Percentiles rank a stretch among this genome's conserved stretches.
Conservation (phyloP, 2,113 vertebrate genomes). For the Promerops cafer region DNA sequence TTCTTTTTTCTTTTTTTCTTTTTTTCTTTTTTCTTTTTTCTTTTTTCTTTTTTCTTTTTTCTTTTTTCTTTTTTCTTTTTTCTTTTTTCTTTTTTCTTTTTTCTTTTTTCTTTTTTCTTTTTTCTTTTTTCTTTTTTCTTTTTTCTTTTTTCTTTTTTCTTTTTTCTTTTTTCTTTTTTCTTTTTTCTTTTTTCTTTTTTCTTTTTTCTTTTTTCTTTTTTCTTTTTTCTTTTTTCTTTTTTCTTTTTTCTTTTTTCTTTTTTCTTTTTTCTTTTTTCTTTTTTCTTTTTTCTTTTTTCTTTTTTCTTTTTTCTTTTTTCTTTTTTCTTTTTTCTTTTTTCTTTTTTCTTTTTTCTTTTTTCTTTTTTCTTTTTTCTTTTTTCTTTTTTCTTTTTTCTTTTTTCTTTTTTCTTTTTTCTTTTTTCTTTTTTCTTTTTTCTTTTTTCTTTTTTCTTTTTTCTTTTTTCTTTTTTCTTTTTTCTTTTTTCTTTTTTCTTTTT, state of each 20-base stretch:
- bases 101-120: accelerated
- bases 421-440: no score
- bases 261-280: no score
- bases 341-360: no score
- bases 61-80: no score
- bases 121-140: neutral
- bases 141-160: no score
- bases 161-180: no score
- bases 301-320: neutral
- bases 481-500: no score
- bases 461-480: neutral
- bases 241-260: no score
- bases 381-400: neutral
- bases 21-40: accelerated
- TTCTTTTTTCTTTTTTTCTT: no score
- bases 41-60: neutral
- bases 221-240: neutral
- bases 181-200: accelerated
- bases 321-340: no score
- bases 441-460: accelerated
- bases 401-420: no score
- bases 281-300: neutral
- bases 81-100: no score
- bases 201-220: neutral
- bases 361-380: neutral